These are phyloP conservation scores for Yponomeuta plumbellus DNA, from an alignment of 2,888 invertebrate species.

Conservation along the genomic window DNA sequence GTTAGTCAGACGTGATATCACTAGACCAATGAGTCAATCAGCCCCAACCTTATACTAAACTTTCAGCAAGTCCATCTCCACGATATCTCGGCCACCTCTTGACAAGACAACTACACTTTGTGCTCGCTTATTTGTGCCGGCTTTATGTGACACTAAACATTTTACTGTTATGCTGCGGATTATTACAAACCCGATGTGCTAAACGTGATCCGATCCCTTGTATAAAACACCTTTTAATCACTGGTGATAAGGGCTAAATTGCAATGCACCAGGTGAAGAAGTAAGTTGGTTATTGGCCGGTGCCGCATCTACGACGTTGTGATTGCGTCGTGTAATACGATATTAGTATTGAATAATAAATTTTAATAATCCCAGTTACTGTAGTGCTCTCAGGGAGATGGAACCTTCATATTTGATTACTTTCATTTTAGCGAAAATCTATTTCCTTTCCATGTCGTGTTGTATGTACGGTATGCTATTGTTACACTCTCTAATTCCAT, in stretches of 20 bases:
- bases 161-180: constrained; percentile 9
- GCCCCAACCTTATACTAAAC: too few species aligned
- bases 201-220: neutral
- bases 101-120: neutral
- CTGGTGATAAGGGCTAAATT: neutral
- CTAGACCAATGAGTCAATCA: too few species aligned
- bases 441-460: neutral
- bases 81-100: neutral
- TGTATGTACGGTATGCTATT: neutral
- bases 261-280: neutral
- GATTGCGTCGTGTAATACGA: neutral
- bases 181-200: constrained; percentile 4
- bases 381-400: neutral
- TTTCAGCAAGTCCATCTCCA: too few species aligned
- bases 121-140: constrained; percentile 4
- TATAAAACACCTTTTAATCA: neutral
- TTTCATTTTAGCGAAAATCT: neutral
- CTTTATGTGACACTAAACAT: constrained; percentile 12
- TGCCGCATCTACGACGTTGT: neutral
- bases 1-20: too few species aligned
- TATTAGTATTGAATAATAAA: constrained; percentile 1
- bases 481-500: too few species aligned
- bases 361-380: neutral
- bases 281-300: neutral
- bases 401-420: neutral